Conservation (phyloP, 64 coral and sea anemone genomes). For the Montipora capricornis region DNA sequence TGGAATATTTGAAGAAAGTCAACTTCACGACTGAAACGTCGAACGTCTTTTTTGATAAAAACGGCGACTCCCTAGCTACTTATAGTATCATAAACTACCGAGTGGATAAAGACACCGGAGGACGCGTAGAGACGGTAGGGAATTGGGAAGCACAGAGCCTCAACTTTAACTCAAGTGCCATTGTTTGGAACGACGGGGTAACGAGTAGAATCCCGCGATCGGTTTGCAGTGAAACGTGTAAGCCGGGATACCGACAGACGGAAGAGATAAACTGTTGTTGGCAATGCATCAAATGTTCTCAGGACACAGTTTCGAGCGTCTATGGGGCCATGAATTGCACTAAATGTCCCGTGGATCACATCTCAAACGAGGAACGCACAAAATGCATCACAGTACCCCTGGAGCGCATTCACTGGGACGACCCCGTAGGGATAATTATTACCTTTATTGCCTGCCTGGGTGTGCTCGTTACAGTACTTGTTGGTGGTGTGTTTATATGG, state of each 20-base stretch:
- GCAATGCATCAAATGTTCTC: slow-evolving; percentile 58
- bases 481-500: too few relatives aligned
- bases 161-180: not conserved
- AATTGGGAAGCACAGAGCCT: slow-evolving; percentile 69
- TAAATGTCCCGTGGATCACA: too few relatives aligned
- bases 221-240: slow-evolving; percentile 74
- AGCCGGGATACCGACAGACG: slow-evolving; percentile 81
- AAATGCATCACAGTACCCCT: too few relatives aligned
- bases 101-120: not conserved
- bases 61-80: slow-evolving; percentile 77
- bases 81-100: slow-evolving; percentile 82
- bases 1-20: slow-evolving; percentile 75
- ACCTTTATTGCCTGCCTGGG: too few relatives aligned
- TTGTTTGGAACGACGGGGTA: slow-evolving; percentile 69
- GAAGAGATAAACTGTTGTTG: not conserved
- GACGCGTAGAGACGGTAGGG: slow-evolving; percentile 54
- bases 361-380: too few relatives aligned
- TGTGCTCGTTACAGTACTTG: too few relatives aligned
- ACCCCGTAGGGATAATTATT: too few relatives aligned
- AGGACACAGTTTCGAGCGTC: too few relatives aligned
- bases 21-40: slow-evolving; percentile 40
- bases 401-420: too few relatives aligned
- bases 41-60: slow-evolving; percentile 69
- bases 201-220: slow-evolving; percentile 61
- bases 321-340: too few relatives aligned